Percentiles rank a stretch among this genome's conserved stretches.
These are phyloP conservation scores for Pasiphila rectangulata DNA, from an alignment of 2,888 invertebrate genomes.

Conservation along the genomic window DNA sequence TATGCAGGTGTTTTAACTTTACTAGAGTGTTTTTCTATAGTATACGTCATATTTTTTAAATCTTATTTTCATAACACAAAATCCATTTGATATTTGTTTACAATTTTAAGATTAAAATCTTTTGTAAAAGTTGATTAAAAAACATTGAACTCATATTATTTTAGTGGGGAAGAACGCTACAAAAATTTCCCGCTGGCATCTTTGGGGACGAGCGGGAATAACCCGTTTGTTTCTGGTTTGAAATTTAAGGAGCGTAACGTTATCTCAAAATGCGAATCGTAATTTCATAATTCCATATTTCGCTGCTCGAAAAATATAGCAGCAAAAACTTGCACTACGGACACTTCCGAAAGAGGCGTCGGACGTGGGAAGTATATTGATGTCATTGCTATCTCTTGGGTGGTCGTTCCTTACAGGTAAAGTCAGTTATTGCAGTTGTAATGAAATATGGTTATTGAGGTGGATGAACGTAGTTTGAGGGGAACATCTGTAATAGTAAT, in stretches of 20 bases:
- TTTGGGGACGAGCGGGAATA: not conserved
- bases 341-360: conserved; percentile 18
- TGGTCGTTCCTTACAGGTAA: conserved; percentile 23
- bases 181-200: not conserved
- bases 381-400: conserved; percentile 19
- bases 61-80: too few relatives aligned
- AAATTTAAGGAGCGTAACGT: not conserved
- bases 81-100: too few relatives aligned
- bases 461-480: not conserved
- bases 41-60: too few relatives aligned
- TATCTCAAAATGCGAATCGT: conserved; percentile 14
- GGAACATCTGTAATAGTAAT: not conserved
- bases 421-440: conserved; percentile 13
- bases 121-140: too few relatives aligned
- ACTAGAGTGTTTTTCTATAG: too few relatives aligned
- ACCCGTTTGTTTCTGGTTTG: not conserved
- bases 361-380: conserved; percentile 28
- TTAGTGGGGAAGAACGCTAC: too few relatives aligned
- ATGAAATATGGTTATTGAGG: conserved; percentile 16
- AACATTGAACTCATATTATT: too few relatives aligned
- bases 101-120: too few relatives aligned
- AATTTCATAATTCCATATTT: conserved; percentile 28
- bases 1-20: too few relatives aligned
- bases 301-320: conserved; percentile 14
- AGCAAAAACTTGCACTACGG: conserved; percentile 18